Base-by-base conservation (phyloP, 2,888 invertebrate genomes). In the Temnothorax ravouxi region DNA sequence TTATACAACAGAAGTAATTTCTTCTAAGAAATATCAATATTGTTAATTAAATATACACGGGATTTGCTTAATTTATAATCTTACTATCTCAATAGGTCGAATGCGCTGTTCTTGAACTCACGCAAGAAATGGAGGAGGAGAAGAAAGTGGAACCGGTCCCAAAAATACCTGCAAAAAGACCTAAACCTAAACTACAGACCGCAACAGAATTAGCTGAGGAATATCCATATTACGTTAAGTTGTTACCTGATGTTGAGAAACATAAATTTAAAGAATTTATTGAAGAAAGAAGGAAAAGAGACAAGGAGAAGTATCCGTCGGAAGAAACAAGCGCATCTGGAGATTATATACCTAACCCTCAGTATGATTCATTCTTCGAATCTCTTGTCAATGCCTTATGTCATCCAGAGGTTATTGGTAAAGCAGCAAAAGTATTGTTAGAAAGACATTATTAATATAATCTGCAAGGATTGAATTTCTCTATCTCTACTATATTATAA, bases 321-420 rank as follows among this genome's bases (percentile, higher is more conserved):
- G 61, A 61, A 8, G 50, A 67, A 67, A 29, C 29, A 56, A 25
- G 25, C 1, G 34, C 62, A 29, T 67, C 67, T n/a, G 59, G 41
- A 29, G 44, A 74, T 74, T 29, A 44, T 29, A 0, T 67, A 41
- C 25, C n/a, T 25, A 77, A 44, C n/a, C 34, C 61, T 41, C 54
- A 61, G 13, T 15, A 21, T 74, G 38, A 85, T 25, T 34, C 82
- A 64, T 77, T 89, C 38, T 71, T 95, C 88, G 89, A 93, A 86
- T 95, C 96, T 56, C 93, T 97, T 54, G 95, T 97, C 41, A 96
- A 97, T 93, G 96, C 97, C 44, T 95, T 97, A 89, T 97, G 97
- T 92, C 96, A 97, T 91, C 96, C 96, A 69, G 95, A 96, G 88
- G 96, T 97, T 64, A 96, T 97, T 89, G 95, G 93, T 84, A 91